Conservation (phyloP, 2,888 invertebrate species). For the Neoitamus cyanurus region DNA sequence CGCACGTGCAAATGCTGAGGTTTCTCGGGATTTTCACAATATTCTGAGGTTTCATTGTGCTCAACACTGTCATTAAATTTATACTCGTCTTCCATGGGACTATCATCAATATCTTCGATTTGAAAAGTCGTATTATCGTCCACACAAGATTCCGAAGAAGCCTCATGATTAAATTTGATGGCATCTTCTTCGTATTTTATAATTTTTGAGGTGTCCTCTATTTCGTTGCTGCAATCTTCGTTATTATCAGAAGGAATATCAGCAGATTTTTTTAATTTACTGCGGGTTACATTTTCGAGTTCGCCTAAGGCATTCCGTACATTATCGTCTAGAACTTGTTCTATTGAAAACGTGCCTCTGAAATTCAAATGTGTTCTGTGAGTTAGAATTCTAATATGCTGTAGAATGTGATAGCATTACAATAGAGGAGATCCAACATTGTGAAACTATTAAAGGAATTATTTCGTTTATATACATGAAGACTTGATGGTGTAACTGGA, state of each 20-base stretch:
- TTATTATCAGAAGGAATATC: neutral
- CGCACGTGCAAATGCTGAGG: too few species aligned
- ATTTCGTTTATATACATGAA: too few species aligned
- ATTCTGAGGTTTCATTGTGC: neutral
- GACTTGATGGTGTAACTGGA: too few species aligned
- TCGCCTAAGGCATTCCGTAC: constrained; percentile 63
- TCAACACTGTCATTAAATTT: neutral
- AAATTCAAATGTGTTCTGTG: neutral
- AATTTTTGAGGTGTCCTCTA: constrained; percentile 37
- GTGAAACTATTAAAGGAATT: too few species aligned
- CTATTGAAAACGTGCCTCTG: neutral
- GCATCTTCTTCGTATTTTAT: neutral
- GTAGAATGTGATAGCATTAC: too few species aligned
- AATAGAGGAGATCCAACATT: too few species aligned
- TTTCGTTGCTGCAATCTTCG: neutral
- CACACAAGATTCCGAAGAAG: neutral
- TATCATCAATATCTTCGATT: neutral
- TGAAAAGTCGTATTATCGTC: constrained; percentile 8
- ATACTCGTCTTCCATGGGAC: neutral
- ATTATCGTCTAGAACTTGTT: constrained; percentile 57
- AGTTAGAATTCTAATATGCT: too few species aligned
- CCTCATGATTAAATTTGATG: neutral
- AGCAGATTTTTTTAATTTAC: constrained; percentile 46
- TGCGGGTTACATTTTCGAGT: constrained; percentile 59
- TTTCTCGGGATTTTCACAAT: neutral